phyloP scores from a whole-genome alignment of 2,113 vertebrate genomes.

The Toxostoma redivivum region DNA sequence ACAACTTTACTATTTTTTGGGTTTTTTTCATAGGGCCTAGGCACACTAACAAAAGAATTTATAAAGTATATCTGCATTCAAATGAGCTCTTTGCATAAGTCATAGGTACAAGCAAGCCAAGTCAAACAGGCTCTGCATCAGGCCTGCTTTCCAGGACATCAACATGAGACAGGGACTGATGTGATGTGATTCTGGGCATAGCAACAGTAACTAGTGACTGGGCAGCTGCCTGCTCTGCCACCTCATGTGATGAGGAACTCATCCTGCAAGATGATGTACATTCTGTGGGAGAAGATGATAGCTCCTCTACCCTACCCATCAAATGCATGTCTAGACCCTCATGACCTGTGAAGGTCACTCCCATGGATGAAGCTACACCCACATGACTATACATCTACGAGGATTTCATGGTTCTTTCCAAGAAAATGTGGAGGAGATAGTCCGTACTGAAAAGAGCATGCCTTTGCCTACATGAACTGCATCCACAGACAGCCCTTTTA shows the following conservation, averaged over 20 bases:
- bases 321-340: neutral
- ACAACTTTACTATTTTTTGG: neutral
- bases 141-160: neutral
- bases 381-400: rapidly evolving
- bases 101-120: neutral
- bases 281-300: neutral
- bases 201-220: neutral
- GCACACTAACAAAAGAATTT: neutral
- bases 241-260: neutral
- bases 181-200: neutral
- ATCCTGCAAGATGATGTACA: neutral
- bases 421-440: rapidly evolving
- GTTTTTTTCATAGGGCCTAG: neutral
- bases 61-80: neutral
- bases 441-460: neutral
- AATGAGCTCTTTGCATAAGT: neutral
- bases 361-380: neutral
- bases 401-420: neutral
- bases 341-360: neutral
- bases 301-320: neutral
- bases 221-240: neutral
- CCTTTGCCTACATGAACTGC: neutral
- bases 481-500: neutral
- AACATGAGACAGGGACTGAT: neutral
- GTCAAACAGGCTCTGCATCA: neutral